phyloP scores from a whole-genome alignment of 1,140 invertebrate genomes.

The Aleiodes sp. region DNA sequence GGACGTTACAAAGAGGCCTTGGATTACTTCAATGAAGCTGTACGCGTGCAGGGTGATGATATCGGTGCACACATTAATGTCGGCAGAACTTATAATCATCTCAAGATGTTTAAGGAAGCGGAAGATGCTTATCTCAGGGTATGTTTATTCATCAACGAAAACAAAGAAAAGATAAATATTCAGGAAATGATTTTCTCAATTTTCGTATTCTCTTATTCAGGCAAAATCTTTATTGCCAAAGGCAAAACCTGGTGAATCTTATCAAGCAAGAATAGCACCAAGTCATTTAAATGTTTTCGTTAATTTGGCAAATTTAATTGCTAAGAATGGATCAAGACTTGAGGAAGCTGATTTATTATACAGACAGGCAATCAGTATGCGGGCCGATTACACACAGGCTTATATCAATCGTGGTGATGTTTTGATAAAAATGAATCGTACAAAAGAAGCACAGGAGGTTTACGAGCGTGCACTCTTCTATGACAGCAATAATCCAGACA shows the following conservation, averaged over 20 bases:
- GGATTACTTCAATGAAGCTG: conserved; percentile 91
- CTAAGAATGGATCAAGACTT: conserved; percentile 89
- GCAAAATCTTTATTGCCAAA: conserved; percentile 90
- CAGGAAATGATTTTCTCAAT: no score
- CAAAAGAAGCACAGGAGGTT: conserved; percentile 93
- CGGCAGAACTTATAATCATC: conserved; percentile 91
- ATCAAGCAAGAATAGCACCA: conserved; percentile 94
- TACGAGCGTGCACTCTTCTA: conserved; percentile 93
- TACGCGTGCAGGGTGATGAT: conserved; percentile 93
- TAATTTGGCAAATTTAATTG: conserved; percentile 94
- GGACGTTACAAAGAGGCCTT: conserved; percentile 86
- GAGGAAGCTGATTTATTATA: conserved; percentile 95
- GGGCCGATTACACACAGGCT: conserved; percentile 95
- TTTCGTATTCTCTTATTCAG: no score
- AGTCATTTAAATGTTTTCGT: conserved; percentile 97
- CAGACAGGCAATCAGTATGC: conserved; percentile 94
- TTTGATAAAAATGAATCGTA: conserved; percentile 93
- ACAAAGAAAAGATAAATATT: no score
- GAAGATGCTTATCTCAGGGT: conserved; percentile 90
- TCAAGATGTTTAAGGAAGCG: conserved; percentile 90
- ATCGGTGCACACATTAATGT: conserved; percentile 97
- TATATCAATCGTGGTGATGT: conserved; percentile 98
- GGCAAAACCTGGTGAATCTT: conserved; percentile 90
- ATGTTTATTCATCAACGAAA: conserved; percentile 36
- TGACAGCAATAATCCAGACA: conserved; percentile 94